These are phyloP conservation scores for Elephantulus edwardii DNA, from an alignment of 2,113 vertebrate species.

Conservation along the genomic window DNA sequence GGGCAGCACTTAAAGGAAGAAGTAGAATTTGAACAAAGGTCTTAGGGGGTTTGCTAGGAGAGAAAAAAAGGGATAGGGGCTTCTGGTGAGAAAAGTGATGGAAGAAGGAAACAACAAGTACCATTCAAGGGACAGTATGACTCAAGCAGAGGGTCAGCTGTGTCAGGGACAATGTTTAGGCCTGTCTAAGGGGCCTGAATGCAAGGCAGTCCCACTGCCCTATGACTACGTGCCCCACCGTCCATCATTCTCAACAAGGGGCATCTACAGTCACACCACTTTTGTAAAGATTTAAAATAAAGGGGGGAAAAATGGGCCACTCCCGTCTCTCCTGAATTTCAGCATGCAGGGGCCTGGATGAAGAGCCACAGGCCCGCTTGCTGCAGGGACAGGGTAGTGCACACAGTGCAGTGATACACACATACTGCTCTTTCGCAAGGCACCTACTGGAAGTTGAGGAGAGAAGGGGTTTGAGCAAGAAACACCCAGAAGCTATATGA, in stretches of 20 bases:
- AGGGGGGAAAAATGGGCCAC: not conserved
- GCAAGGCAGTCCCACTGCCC: not conserved
- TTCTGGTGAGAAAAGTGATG: not conserved
- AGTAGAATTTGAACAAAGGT: not conserved
- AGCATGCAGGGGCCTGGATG: not conserved
- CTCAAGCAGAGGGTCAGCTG: fast-evolving
- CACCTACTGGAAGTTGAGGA: not conserved
- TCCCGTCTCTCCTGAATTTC: not conserved
- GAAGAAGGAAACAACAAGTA: not conserved
- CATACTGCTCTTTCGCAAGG: not conserved
- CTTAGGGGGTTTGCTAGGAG: not conserved
- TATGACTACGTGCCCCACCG: not conserved
- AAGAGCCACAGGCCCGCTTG: not conserved
- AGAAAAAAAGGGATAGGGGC: not conserved
- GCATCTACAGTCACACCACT: not conserved
- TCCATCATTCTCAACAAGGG: not conserved
- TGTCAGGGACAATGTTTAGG: not conserved
- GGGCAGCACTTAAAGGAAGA: not conserved
- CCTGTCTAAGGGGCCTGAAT: not conserved
- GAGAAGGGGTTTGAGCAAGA: not conserved
- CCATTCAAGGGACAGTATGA: not conserved
- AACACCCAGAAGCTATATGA: not conserved
- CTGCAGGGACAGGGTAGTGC: not conserved
- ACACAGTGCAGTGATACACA: fast-evolving
- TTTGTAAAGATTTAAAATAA: not conserved